Conservation (phyloP, 2,888 invertebrate genomes). For the Chymomyza caudatula region DNA sequence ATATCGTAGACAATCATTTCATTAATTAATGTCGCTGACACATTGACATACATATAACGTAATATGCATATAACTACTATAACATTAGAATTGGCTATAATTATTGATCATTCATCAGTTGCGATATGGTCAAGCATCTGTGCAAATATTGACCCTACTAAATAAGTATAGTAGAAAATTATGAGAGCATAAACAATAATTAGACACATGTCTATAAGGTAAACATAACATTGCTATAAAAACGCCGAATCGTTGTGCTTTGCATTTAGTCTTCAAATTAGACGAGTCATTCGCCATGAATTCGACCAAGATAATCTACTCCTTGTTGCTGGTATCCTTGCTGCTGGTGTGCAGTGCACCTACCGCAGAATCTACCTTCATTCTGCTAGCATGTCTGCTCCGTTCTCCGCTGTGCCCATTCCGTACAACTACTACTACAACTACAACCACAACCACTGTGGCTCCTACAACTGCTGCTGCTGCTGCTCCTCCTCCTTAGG, state of each 20-base stretch:
- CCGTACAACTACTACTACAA: slow-evolving; percentile 26
- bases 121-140: slow-evolving; percentile 8
- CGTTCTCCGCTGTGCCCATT: slow-evolving; percentile 41
- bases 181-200: no score
- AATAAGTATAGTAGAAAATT: no score
- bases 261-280: neutral
- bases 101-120: neutral
- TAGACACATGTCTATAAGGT: neutral
- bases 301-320: slow-evolving; percentile 8
- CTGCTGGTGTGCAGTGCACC: slow-evolving; percentile 29
- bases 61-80: neutral
- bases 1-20: neutral
- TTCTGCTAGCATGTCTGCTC: slow-evolving; percentile 39
- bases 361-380: slow-evolving; percentile 31
- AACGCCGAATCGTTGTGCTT: neutral
- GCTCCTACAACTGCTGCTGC: no score
- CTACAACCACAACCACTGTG: neutral
- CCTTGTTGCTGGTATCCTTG: slow-evolving; percentile 26
- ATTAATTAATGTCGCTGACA: neutral
- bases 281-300: slow-evolving; percentile 30
- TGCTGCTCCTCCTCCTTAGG: no score
- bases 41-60: neutral
- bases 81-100: neutral
- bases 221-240: neutral
- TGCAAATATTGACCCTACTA: neutral